Evolutionary conservation across 2,113 vertebrate species (phyloP).

Genomic region (Heterotilapia buettikoferi): DNA sequence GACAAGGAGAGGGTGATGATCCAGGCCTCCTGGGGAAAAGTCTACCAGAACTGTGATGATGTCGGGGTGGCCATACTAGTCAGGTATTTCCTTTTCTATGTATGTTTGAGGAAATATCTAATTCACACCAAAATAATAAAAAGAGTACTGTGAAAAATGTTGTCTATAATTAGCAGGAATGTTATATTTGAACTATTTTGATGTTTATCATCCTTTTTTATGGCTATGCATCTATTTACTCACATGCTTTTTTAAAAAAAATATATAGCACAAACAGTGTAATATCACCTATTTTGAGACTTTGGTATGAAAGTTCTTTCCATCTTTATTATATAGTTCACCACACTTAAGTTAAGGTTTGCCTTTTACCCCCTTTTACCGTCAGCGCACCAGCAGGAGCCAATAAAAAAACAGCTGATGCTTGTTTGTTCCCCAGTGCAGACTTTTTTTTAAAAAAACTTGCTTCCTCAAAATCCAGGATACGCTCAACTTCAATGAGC

Average conservation of each 20-base stretch:
- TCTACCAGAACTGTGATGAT: conserved; percentile 65
- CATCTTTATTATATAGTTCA: background rate
- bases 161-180: background rate
- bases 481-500: background rate
- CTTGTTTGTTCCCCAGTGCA: background rate
- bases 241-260: background rate
- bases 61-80: conserved; percentile 68
- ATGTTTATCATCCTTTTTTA: background rate
- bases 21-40: conserved; percentile 68
- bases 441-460: rapidly evolving
- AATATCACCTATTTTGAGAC: background rate
- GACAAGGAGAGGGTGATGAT: conserved; percentile 61
- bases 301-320: background rate
- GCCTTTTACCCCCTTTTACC: background rate
- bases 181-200: background rate
- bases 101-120: background rate
- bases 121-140: background rate
- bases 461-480: background rate
- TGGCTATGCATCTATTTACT: background rate
- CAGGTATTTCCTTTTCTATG: conserved; percentile 47
- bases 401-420: background rate
- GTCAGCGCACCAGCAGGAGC: background rate
- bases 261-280: background rate
- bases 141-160: background rate
- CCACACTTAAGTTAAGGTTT: background rate